Conservation (phyloP, 2,797 vertebrate genomes). For the Thripadectes ignobilis region DNA sequence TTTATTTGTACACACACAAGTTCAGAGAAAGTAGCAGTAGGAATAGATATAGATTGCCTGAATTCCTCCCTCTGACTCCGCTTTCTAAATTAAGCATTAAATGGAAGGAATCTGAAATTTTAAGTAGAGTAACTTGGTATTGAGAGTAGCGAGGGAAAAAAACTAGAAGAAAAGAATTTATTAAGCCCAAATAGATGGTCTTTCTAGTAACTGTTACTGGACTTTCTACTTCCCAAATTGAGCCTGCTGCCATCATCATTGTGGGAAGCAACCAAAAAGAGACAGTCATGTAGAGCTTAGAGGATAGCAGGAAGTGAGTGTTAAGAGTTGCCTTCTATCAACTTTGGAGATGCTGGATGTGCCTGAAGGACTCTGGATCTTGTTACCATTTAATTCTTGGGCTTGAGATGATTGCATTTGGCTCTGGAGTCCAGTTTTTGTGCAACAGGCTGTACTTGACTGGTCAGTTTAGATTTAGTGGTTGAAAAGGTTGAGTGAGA, state of each 20-base stretch:
- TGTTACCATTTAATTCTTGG: neutral
- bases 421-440: neutral
- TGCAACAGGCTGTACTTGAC: neutral
- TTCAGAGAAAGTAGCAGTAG: neutral
- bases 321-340: neutral
- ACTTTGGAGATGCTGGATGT: neutral
- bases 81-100: neutral
- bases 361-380: neutral
- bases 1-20: neutral
- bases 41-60: neutral
- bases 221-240: fast-evolving
- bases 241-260: neutral
- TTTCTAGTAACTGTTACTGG: neutral
- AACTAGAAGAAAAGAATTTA: fast-evolving
- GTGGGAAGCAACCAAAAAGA: neutral
- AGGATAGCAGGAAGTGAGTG: neutral
- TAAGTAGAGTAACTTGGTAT: neutral
- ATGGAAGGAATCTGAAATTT: neutral
- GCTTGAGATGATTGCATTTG: neutral
- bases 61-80: neutral
- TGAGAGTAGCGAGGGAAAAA: neutral
- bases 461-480: neutral
- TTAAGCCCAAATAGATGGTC: neutral
- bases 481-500: neutral
- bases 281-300: neutral